A percentile compares a stretch with the other conserved stretches of the same genome.
phyloP scores from a whole-genome alignment of 2,888 invertebrate species.

The Luffia ferchaultella region DNA sequence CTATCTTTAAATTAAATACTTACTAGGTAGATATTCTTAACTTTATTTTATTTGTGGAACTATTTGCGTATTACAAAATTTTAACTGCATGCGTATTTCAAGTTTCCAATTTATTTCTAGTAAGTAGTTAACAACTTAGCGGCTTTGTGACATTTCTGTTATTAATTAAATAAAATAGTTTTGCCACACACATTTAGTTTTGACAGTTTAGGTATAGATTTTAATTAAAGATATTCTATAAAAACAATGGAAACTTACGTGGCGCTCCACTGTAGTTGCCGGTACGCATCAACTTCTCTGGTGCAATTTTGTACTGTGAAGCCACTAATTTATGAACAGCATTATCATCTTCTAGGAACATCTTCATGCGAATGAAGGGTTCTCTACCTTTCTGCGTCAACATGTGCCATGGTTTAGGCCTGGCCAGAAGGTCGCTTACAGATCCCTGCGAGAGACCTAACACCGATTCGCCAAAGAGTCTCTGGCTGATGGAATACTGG shows the following conservation, averaged over 20 bases:
- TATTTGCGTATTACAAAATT: no score
- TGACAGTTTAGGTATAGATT: not conserved
- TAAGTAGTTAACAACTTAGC: no score
- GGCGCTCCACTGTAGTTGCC: constrained; percentile 89
- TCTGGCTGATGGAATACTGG: constrained; percentile 96
- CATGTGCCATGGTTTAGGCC: constrained; percentile 99
- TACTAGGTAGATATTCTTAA: no score
- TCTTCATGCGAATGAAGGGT: constrained; percentile 97
- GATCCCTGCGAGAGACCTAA: constrained; percentile 96
- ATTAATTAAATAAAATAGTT: no score
- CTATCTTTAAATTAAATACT: no score
- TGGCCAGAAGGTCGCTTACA: constrained; percentile 94
- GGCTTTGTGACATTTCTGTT: no score
- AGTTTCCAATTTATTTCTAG: no score
- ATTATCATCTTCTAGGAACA: constrained; percentile 96
- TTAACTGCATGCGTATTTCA: no score
- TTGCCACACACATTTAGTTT: not conserved
- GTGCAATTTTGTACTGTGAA: constrained; percentile 97
- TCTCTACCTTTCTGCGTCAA: constrained; percentile 96
- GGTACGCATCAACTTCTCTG: constrained; percentile 96
- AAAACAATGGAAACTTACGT: constrained; percentile 67
- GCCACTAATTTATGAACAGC: constrained; percentile 95
- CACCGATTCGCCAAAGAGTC: constrained; percentile 98
- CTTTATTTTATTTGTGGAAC: no score
- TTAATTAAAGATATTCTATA: not conserved